Base-by-base conservation (phyloP, 2,113 vertebrate genomes). In the Myocastor coypus region DNA sequence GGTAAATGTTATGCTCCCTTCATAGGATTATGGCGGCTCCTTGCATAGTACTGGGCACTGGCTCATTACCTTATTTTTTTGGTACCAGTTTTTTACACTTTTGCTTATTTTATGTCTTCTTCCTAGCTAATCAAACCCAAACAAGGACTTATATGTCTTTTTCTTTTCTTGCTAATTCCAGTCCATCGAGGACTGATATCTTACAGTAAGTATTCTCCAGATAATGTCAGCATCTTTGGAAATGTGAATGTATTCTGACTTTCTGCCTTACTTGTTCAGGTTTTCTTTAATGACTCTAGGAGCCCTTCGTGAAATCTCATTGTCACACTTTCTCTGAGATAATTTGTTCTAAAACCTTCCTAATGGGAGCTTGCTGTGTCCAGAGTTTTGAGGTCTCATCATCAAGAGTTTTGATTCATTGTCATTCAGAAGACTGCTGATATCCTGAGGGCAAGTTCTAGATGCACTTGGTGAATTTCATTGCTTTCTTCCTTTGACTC, bases 401-500 rank as follows among this genome's bases (percentile, higher is more conserved):
- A 37, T 87, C 61, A 68, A 71, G 95, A 55, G 37, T 90, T 93
- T 96, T 95, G 92, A 93, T 96, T 96, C 81, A 82, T 93, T 86
- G 92, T 93, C 94, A 86, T 88, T 97, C 89, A 95, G 83, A 96
- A 87, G 81, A 68, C 64, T 90, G 10, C 94, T 97, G 96, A 40
- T 96, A 93, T 84, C 96, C 92, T 11, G 50, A 94, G 87, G 95
- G 82, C 71, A 73, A 88, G 89, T 86, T 96, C 96, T 80, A 78
- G 97, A 96, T 83, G 89, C 87, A 88, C 95, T 97, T 83, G 50
- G 87, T 71, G 80, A 87, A 95, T 96, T 96, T 97, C 59, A 42
- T 59, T 88, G 92, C 94, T 94, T 94, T 96, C n/a, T 96, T 95
- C 46, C 91, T 94, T 83, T 96, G 82, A 95, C 85, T 97, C 55